Base-by-base conservation (phyloP, 2,888 invertebrate species). In the Electrophaes corylata region DNA sequence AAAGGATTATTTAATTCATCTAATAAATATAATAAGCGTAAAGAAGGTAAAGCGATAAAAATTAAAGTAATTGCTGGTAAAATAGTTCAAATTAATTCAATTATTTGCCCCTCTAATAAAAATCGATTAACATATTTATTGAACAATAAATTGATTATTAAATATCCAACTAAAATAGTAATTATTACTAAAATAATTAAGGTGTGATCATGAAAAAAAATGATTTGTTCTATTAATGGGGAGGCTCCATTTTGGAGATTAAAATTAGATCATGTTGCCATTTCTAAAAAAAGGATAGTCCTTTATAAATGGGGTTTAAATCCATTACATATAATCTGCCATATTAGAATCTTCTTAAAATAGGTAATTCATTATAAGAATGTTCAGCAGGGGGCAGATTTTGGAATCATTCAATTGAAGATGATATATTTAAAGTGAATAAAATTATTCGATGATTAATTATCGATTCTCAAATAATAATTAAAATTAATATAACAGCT, bases 281-380 rank as follows among this genome's bases (percentile, higher is more conserved):
- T 93, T 92, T 93, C 91, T 93, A 93, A 93, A 91, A 92, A 93
- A 93, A 92, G 89, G 85, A 83, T 75, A 83, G 78, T 82, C 86
- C 92, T 94, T 94, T 94, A 94, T 93, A 85, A 88, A 93, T 93
- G 93, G 86, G 92, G 91, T 92, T 94, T 94, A 94, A 94, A 92
- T 93, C 92, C 93, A 93, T 92, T 90, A 85, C 84, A 87, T 86
- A 79, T 84, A 81, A 61, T 86, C 86, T 86, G 92, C 87, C 94
- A 94, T 89, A 93, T 93, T 94, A 94, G 93, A 93, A 93, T 67
- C 91, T 92, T 79, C 86, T 87, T 86, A 94, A 79, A 84, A 92
- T 83, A 64, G 93, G 93, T 50, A 93, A 62, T 92, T 94, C 93
- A 78, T 85, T 90, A 84, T 92, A 94, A 12, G 92, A 92, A 81